Percentiles rank a stretch among this genome's conserved stretches.
phyloP scores from a whole-genome alignment of 2,113 vertebrate species.

The Rhinichthys klamathensis region DNA sequence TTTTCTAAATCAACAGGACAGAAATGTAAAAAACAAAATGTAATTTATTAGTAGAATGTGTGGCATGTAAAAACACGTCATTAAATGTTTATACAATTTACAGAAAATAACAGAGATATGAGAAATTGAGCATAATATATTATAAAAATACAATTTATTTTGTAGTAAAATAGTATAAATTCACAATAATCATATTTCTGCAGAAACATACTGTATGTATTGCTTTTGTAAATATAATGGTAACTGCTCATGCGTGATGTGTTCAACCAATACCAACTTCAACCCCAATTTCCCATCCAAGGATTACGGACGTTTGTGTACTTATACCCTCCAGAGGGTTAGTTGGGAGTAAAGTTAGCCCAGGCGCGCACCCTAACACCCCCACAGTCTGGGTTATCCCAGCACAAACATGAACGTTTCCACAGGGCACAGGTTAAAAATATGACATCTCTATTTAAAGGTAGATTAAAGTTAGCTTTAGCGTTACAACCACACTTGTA shows the following conservation, averaged over 20 bases:
- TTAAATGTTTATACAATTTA: no score
- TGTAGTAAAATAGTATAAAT: neutral
- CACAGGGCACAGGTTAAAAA: constrained; percentile 75
- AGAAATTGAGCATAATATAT: neutral
- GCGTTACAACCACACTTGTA: constrained; percentile 61
- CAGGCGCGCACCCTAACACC: constrained; percentile 64
- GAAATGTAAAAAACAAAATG: neutral
- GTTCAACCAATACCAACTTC: constrained; percentile 43
- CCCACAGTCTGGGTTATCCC: constrained; percentile 72
- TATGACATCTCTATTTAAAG: constrained; percentile 73
- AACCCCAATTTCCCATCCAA: constrained; percentile 33
- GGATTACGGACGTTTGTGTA: constrained; percentile 61
- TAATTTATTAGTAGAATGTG: neutral
- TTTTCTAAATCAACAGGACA: constrained; percentile 42
- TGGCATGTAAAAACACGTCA: neutral
- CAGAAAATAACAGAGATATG: no score
- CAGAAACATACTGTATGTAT: neutral
- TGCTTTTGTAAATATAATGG: neutral
- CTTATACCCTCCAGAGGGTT: constrained; percentile 72
- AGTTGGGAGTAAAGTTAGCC: constrained; percentile 73
- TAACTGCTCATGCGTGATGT: neutral
- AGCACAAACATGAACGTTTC: constrained; percentile 60
- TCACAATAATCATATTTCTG: neutral
- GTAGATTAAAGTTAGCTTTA: constrained; percentile 62
- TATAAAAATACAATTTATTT: neutral